A percentile compares a stretch with the other conserved stretches of the same genome.
Evolutionary conservation across 2,888 invertebrate genomes (phyloP).

Genomic region (Deroplatys truncata): DNA sequence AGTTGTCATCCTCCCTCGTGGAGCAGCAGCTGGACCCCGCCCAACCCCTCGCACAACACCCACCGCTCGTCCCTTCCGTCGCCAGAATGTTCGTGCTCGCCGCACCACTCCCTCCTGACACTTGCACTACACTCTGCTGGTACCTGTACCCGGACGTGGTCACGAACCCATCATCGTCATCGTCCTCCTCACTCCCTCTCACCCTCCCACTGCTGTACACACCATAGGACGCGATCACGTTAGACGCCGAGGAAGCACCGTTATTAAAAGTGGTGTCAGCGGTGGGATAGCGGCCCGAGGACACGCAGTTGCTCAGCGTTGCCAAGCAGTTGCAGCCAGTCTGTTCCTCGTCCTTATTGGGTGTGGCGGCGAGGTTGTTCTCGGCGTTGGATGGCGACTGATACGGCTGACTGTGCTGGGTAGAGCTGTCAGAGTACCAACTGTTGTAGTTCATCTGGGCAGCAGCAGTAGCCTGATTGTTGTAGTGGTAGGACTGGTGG

Average conservation of each 20-base stretch:
- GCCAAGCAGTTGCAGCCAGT: not conserved
- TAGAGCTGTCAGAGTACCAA: conserved; percentile 18
- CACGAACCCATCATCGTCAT: conserved; percentile 27
- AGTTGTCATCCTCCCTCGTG: not conserved
- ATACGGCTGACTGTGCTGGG: not conserved
- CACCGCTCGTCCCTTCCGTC: conserved; percentile 32
- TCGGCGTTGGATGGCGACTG: not conserved
- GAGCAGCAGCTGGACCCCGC: conserved; percentile 10
- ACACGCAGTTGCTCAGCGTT: not conserved
- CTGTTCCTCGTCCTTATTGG: not conserved
- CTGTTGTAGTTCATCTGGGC: conserved; percentile 15
- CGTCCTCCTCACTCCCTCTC: conserved; percentile 7
- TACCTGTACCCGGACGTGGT: conserved; percentile 2
- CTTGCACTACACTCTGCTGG: conserved; percentile 29
- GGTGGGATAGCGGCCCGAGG: conserved; percentile 23
- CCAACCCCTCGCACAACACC: conserved; percentile 33
- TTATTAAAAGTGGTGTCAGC: not conserved
- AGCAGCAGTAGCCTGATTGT: not conserved
- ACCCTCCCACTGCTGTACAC: conserved; percentile 45
- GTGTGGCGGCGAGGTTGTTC: not conserved
- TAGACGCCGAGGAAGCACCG: conserved; percentile 9
- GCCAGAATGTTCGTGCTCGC: conserved; percentile 32
- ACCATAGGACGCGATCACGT: conserved; percentile 53
- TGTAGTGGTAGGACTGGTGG: conserved; percentile 6
- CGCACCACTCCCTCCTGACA: conserved; percentile 22